These are phyloP conservation scores for Suillia variegata DNA, from an alignment of 2,888 invertebrate genomes.

Conservation along the genomic window DNA sequence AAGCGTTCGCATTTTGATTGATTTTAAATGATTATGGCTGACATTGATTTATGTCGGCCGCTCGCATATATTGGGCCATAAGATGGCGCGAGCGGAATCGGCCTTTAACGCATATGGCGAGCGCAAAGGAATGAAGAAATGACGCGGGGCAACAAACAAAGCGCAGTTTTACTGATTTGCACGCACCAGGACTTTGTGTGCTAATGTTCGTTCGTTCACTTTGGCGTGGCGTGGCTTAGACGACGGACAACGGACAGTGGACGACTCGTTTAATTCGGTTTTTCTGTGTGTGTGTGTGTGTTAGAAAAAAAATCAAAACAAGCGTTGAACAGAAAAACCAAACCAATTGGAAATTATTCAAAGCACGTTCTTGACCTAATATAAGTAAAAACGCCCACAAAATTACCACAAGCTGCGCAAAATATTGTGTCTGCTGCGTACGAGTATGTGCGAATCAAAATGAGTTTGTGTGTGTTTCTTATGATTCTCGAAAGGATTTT, in stretches of 20 bases:
- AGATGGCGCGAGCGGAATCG: slow-evolving; percentile 39
- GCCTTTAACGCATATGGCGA: background rate
- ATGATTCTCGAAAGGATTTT: slow-evolving; percentile 15
- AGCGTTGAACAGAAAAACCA: too few relatives aligned
- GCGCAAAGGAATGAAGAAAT: too few relatives aligned
- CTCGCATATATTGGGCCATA: slow-evolving; percentile 55
- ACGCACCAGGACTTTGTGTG: slow-evolving; percentile 36
- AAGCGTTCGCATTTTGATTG: slow-evolving; percentile 60
- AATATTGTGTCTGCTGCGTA: slow-evolving; percentile 25
- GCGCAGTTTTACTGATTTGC: slow-evolving; percentile 30
- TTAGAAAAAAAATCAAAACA: background rate
- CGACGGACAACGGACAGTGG: too few relatives aligned
- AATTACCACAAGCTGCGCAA: slow-evolving; percentile 58
- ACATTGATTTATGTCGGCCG: slow-evolving; percentile 58
- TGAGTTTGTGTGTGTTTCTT: slow-evolving; percentile 12
- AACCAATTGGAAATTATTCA: slow-evolving; percentile 51
- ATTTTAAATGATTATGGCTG: slow-evolving; percentile 60
- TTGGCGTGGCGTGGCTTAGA: slow-evolving; percentile 43
- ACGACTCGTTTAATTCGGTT: background rate
- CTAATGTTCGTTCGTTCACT: too few relatives aligned
- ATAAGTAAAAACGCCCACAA: slow-evolving; percentile 57
- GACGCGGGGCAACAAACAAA: background rate
- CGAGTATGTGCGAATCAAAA: slow-evolving; percentile 11
- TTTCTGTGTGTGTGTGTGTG: background rate
- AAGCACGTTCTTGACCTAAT: slow-evolving; percentile 60